phyloP scores from a whole-genome alignment of 2,888 invertebrate genomes.

The Frankliniella intonsa region DNA sequence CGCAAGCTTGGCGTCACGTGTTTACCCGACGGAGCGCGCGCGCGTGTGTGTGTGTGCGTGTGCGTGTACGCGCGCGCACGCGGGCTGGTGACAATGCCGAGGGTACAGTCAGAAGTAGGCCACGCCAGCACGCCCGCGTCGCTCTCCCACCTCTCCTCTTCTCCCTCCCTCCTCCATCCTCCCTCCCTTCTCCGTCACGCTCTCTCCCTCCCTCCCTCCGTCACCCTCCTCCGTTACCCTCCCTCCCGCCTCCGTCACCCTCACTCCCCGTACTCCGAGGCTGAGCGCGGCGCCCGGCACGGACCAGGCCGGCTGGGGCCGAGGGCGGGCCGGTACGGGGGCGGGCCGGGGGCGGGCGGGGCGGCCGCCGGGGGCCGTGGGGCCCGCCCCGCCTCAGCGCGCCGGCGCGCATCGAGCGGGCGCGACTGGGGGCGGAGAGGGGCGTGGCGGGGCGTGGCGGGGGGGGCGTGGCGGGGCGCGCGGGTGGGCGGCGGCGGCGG shows the following conservation, averaged over 20 bases:
- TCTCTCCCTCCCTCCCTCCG: neutral
- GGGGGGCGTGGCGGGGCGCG: neutral
- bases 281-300: neutral
- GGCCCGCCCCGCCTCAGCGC: neutral
- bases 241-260: no score
- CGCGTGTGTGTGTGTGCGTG: neutral
- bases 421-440: neutral
- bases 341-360: conserved; percentile 29
- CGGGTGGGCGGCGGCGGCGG: neutral
- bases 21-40: neutral
- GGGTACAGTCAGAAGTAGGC: conserved; percentile 22
- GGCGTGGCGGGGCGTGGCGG: conserved; percentile 28
- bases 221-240: neutral
- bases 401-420: conserved; percentile 30
- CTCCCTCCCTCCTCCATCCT: conserved; percentile 29
- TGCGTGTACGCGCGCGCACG: neutral
- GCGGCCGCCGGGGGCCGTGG: conserved; percentile 29
- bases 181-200: no score
- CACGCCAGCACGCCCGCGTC: conserved; percentile 34
- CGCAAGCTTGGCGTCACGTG: neutral
- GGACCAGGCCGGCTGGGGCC: conserved; percentile 36
- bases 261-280: no score
- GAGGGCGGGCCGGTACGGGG: neutral
- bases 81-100: conserved; percentile 4
- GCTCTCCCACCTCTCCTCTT: conserved; percentile 38